These are phyloP conservation scores for Scolopax rusticola DNA, from an alignment of 2,797 vertebrate species.

Conservation along the genomic window DNA sequence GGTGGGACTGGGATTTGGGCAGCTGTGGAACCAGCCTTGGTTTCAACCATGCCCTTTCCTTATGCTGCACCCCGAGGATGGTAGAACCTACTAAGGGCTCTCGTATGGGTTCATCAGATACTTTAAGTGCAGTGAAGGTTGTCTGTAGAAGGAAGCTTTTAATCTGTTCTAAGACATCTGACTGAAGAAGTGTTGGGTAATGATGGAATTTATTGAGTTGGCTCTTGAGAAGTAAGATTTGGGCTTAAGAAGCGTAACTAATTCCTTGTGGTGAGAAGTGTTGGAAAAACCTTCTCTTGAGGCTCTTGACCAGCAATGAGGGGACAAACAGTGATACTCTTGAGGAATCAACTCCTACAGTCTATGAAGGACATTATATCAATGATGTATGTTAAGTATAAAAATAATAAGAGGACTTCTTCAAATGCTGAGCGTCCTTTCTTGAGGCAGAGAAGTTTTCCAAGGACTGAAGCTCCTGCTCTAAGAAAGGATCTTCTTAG, in stretches of 20 bases:
- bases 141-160: background rate
- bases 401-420: background rate
- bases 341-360: background rate
- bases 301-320: background rate
- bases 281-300: background rate
- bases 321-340: background rate
- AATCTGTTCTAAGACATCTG: background rate
- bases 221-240: background rate
- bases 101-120: accelerated
- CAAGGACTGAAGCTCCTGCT: background rate
- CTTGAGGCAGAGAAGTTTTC: background rate
- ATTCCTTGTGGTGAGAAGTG: background rate
- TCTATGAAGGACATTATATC: background rate
- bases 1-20: accelerated
- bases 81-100: background rate
- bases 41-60: accelerated
- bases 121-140: accelerated
- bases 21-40: accelerated
- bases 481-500: background rate
- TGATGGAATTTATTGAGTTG: background rate
- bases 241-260: background rate
- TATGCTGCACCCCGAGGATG: background rate
- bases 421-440: background rate
- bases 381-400: background rate
- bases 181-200: background rate